A percentile compares a stretch with the other conserved stretches of the same genome.
These are phyloP conservation scores for Parazoanthus darwini DNA, from an alignment of 92 coral and sea anemone species.

Conservation along the genomic window DNA sequence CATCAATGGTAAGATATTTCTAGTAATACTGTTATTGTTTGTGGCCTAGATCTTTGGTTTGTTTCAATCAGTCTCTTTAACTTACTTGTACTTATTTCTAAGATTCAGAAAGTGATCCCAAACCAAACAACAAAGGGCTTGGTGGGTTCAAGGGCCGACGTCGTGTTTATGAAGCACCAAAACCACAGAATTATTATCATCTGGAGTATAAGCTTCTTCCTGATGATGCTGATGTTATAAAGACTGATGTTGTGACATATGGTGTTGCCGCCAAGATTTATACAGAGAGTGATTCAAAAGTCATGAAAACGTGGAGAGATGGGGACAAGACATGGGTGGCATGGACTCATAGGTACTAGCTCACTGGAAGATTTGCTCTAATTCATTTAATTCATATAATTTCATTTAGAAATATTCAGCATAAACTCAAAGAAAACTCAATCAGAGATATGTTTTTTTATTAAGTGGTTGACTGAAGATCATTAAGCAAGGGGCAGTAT, in stretches of 20 bases:
- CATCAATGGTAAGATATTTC: too few species aligned
- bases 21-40: too few species aligned
- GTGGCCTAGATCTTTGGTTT: not conserved
- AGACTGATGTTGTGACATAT: constrained; percentile 94
- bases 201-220: constrained; percentile 91
- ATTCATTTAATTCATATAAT: too few species aligned
- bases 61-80: too few species aligned
- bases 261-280: constrained; percentile 97
- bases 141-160: constrained; percentile 70
- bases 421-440: too few species aligned
- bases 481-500: too few species aligned
- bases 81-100: not conserved
- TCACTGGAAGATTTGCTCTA: too few species aligned
- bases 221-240: constrained; percentile 77
- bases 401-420: too few species aligned
- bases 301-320: constrained; percentile 91
- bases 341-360: constrained; percentile 85
- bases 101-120: constrained; percentile 72
- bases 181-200: constrained; percentile 90
- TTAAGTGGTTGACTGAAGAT: too few species aligned
- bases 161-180: constrained; percentile 87
- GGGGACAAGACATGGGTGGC: constrained; percentile 90
- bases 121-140: constrained; percentile 59
- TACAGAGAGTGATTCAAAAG: constrained; percentile 90
- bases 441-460: too few species aligned